Base-by-base conservation (phyloP, 2,888 invertebrate species). In the Apotomis capreana region DNA sequence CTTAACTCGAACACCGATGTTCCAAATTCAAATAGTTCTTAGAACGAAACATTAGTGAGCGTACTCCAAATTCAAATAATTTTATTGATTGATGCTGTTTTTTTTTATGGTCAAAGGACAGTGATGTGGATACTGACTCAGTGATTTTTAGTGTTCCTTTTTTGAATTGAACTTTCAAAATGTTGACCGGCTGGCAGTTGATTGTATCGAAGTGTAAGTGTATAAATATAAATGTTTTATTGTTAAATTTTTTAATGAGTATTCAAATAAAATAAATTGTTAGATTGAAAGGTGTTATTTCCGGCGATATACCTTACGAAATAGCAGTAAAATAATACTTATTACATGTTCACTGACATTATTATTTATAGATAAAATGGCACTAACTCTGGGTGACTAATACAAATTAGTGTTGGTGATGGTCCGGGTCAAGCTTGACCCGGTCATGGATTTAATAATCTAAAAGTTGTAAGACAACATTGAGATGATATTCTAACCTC, bases 151-250 rank as follows among this genome's bases (percentile, higher is more conserved):
- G 69, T 74, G 68, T 13, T 13, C 60, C 44, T 26, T 59, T 51
- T 59, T 61, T 46, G 8, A 46, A 44, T 59, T 61, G 26, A 68
- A 65, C 67, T 76, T 65, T 62, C 75, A 89, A 84, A 76, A 93
- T 93, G 92, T 87, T 93, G 84, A 85, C 83, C 74, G 92, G 92
- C 49, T 92, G 92, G 92, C 89, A 89, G 82, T 83, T 92, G 64
- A 76, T 91, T 78, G 83, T 92, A 70, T 93, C 92, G 3, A 92
- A 91, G 79, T 75, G 92, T 93, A 80, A 92, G 92, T 90, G 74
- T 63, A 62, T n/a, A n/a, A n/a, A n/a, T 8, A 6, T 44, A 44
- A 44, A 44, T 44, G 5, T 44, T 44, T 0, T 6, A 44, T 6
- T 6, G 0, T 10, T 49, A 49, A 8, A 1, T 6, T 49, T 49